Evolutionary conservation across 2,797 vertebrate genomes (phyloP).

Genomic region (Thunnus albacares): DNA sequence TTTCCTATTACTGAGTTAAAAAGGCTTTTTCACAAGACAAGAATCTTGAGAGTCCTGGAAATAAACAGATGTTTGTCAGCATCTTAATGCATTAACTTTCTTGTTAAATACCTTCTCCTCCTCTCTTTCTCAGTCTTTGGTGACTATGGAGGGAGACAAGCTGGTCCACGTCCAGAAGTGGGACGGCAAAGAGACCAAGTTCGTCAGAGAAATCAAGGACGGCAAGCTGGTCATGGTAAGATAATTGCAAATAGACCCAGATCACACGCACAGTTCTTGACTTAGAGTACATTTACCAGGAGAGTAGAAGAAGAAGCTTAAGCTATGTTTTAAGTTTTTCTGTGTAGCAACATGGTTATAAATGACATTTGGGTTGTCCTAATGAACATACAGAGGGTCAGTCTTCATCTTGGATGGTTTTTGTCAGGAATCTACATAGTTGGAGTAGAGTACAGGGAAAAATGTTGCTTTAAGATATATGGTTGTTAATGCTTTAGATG

Average conservation of each 20-base stretch:
- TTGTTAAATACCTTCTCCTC: neutral
- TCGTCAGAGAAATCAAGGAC: slow-evolving; percentile 93
- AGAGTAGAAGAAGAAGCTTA: neutral
- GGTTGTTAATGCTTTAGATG: neutral
- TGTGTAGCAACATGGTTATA: neutral
- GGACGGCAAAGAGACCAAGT: slow-evolving; percentile 94
- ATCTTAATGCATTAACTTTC: neutral
- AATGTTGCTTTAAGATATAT: neutral
- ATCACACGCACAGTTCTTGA: neutral
- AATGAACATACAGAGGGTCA: neutral
- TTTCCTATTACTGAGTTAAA: no score
- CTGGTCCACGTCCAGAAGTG: slow-evolving; percentile 95
- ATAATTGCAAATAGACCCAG: accelerated
- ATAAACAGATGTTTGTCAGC: neutral
- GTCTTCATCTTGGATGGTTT: neutral
- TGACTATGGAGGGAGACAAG: slow-evolving; percentile 91
- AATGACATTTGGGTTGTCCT: neutral
- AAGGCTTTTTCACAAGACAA: neutral
- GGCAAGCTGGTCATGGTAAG: slow-evolving; percentile 93
- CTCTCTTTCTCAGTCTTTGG: slow-evolving; percentile 87
- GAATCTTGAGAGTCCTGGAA: neutral
- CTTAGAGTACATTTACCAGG: neutral
- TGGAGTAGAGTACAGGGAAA: neutral
- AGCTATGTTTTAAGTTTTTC: no score
- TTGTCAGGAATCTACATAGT: neutral